These are phyloP conservation scores for Callithrix jacchus DNA, from an alignment of 2,113 vertebrate genomes.

Conservation along the genomic window DNA sequence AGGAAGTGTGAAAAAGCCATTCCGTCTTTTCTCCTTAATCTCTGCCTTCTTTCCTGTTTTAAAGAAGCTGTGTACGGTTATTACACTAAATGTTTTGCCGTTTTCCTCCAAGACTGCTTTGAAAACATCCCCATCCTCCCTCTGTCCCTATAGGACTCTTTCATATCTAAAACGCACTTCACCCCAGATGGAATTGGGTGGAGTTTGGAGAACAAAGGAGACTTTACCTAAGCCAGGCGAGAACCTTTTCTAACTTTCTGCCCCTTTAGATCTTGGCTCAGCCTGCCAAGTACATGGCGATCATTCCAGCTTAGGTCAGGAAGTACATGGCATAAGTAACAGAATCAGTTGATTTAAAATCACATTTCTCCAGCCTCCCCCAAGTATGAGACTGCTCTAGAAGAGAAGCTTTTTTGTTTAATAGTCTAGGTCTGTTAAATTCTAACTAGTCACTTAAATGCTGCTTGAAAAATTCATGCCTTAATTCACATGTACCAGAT, in stretches of 20 bases:
- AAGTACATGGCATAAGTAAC: not conserved
- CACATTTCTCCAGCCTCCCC: not conserved
- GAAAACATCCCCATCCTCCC: not conserved
- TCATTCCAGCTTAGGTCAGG: not conserved
- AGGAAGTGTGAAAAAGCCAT: not conserved
- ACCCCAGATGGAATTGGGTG: not conserved
- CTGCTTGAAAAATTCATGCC: not conserved
- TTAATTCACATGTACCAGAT: not conserved
- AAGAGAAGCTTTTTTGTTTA: not conserved
- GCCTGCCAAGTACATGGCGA: not conserved
- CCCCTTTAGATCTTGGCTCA: not conserved
- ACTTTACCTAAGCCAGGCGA: not conserved
- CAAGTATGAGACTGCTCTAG: not conserved
- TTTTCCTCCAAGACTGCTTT: slow-evolving; percentile 14
- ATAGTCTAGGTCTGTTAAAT: not conserved
- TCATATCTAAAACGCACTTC: not conserved
- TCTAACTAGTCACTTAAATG: not conserved
- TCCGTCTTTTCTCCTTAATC: not conserved
- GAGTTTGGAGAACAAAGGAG: slow-evolving; percentile 14
- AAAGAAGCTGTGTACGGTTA: not conserved
- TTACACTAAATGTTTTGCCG: not conserved
- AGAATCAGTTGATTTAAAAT: not conserved
- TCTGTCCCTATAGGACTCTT: not conserved
- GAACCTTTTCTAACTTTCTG: not conserved
- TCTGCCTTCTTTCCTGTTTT: not conserved